Base-by-base conservation (phyloP, 2,797 vertebrate genomes). In the Falco peregrinus region DNA sequence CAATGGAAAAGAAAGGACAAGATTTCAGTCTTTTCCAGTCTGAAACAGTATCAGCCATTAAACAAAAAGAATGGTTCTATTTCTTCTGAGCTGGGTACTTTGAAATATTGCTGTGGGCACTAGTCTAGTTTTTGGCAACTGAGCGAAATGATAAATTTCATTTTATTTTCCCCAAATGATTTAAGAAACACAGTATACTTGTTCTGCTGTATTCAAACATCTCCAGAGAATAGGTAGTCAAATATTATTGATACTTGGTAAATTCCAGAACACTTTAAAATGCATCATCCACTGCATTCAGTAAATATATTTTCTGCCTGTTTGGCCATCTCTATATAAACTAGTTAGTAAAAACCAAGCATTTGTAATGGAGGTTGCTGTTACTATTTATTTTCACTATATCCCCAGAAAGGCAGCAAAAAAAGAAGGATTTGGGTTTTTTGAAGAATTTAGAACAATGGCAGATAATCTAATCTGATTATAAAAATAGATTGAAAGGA, bases 311-410 rank as follows among this genome's bases (percentile, higher is more conserved):
- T 82, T 71, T 82, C 50, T 71, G 6, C 5, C 6, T 87, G 9
- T 61, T 82, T 57, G 20, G 7, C 8, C 47, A 69, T 21, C 10
- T 80, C 6, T 59, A 3, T 41, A 19, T 21, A 73, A 71, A 57
- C 9, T 39, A 68, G 15, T 35, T 53, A 29, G 18, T 35, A 50
- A 86, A 90, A 73, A n/a, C 0, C 3, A 53, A 71, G 9, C 2
- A 60, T 53, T 59, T 1, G 0, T 61, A 10, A 25, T 9, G 21
- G 20, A 2, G 2, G 3, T 47, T 53, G 10, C 11, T 84, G 15
- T 67, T 84, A 22, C 21, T 57, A 26, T 29, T 33, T 35, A 50
- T 92, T 80, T 64, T 65, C 33, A 73, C 20, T 77, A 10, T 50
- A 41, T 37, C 50, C 10, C 21, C 33, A 84, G 39, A 82, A 81